A percentile compares a stretch with the other conserved stretches of the same genome.
These are phyloP conservation scores for Andrena chrysosceles DNA, from an alignment of 2,888 invertebrate genomes.

Conservation along the genomic window DNA sequence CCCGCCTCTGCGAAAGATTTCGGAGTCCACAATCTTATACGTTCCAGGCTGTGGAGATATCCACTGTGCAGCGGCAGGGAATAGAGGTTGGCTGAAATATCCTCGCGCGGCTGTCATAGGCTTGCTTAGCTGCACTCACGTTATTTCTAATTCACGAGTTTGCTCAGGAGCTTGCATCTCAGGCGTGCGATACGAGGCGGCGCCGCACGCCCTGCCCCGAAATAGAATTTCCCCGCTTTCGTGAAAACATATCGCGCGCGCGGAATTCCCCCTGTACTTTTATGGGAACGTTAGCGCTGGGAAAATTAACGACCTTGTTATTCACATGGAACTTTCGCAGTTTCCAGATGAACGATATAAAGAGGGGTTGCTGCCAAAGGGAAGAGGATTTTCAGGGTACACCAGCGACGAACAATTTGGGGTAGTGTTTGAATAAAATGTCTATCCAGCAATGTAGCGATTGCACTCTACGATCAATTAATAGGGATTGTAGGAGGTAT, in stretches of 20 bases:
- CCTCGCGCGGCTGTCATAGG: constrained; percentile 39
- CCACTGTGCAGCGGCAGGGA: neutral
- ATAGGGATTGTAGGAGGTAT: too few relatives aligned
- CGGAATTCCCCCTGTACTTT: constrained; percentile 27
- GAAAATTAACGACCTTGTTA: neutral
- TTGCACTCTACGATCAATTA: too few relatives aligned
- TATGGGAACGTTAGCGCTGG: neutral
- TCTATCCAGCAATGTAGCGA: too few relatives aligned
- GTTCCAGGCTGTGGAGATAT: constrained; percentile 11
- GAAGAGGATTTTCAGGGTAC: neutral
- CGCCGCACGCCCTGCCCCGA: constrained; percentile 22
- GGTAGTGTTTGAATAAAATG: neutral
- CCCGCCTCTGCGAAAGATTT: neutral
- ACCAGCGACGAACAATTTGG: neutral
- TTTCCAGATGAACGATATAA: neutral
- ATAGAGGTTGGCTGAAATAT: constrained; percentile 39
- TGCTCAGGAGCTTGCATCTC: constrained; percentile 52
- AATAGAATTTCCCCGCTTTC: constrained; percentile 49
- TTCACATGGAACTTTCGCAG: neutral
- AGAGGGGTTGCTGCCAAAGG: neutral
- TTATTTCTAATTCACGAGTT: constrained; percentile 78
- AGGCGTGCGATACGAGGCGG: constrained; percentile 48
- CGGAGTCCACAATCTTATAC: constrained; percentile 18
- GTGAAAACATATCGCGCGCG: constrained; percentile 26
- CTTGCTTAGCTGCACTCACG: constrained; percentile 41